Conservation (phyloP, 2,888 invertebrate species). For the Spialia ferax region DNA sequence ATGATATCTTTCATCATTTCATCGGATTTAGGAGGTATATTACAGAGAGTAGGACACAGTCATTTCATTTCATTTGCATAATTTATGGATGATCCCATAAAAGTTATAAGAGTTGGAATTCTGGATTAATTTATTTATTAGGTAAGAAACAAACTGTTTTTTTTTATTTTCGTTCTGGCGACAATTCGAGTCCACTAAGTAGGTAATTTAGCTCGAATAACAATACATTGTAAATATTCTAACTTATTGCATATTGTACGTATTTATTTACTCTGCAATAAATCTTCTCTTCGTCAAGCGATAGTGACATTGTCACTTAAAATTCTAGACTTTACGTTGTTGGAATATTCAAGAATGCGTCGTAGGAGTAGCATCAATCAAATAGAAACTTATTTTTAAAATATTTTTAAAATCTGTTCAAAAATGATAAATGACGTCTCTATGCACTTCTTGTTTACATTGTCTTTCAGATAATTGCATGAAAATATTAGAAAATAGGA, state of each 20-base stretch:
- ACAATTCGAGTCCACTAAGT: not conserved
- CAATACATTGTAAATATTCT: not conserved
- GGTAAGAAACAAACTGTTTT: not conserved
- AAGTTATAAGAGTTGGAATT: no score
- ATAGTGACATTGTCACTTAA: not conserved
- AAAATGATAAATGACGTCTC: not conserved
- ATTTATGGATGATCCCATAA: no score
- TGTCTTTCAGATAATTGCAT: not conserved
- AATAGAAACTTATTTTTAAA: not conserved
- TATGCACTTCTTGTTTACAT: no score
- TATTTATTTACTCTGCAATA: not conserved
- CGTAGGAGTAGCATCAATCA: conserved; percentile 3
- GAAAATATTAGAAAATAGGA: no score
- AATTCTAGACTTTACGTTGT: not conserved
- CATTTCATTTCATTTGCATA: no score
- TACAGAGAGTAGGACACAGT: no score
- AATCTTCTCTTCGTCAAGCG: not conserved
- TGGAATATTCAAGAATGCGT: not conserved
- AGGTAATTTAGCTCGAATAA: not conserved
- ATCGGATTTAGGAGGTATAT: no score
- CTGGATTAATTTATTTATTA: no score
- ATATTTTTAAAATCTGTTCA: not conserved
- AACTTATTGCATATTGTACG: not conserved
- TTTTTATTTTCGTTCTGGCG: no score
- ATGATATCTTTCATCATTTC: no score